Percentiles rank a stretch among this genome's conserved stretches.
Evolutionary conservation across 1,140 invertebrate genomes (phyloP).

Genomic region (Dolichoris vasculosae): DNA sequence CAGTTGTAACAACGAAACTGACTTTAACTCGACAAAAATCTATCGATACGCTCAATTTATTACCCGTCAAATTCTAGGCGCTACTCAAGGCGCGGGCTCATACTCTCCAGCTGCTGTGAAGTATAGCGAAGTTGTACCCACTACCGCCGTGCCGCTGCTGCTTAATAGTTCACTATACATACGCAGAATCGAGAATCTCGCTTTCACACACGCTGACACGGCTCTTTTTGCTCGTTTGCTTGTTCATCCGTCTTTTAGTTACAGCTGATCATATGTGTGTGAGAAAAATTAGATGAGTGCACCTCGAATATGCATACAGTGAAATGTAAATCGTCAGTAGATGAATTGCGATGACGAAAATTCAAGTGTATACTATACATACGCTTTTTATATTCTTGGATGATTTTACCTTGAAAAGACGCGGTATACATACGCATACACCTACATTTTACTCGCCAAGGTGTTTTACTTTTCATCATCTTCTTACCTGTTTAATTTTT

Average conservation of each 20-base stretch:
- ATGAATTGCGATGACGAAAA: background rate
- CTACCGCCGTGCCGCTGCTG: background rate
- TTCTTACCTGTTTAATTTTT: no score
- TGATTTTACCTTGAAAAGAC: background rate
- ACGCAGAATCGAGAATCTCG: background rate
- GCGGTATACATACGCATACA: background rate
- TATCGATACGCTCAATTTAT: background rate
- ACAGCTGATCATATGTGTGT: background rate
- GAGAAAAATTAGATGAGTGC: background rate
- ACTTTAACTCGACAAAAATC: background rate
- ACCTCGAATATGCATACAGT: no score
- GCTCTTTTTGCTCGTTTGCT: background rate
- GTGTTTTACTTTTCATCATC: no score
- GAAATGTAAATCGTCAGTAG: background rate
- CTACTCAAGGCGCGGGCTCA: background rate
- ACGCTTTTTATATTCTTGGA: background rate
- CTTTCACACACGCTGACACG: background rate
- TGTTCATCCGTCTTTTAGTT: background rate
- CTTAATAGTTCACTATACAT: conserved; percentile 6
- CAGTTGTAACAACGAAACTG: background rate
- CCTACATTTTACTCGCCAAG: no score
- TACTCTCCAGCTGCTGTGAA: conserved; percentile 28
- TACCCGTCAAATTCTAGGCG: background rate
- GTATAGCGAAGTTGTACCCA: conserved; percentile 14
- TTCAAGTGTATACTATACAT: background rate